Evolutionary conservation across 2,888 invertebrate species (phyloP).

Genomic region (Embidobia sp.): DNA sequence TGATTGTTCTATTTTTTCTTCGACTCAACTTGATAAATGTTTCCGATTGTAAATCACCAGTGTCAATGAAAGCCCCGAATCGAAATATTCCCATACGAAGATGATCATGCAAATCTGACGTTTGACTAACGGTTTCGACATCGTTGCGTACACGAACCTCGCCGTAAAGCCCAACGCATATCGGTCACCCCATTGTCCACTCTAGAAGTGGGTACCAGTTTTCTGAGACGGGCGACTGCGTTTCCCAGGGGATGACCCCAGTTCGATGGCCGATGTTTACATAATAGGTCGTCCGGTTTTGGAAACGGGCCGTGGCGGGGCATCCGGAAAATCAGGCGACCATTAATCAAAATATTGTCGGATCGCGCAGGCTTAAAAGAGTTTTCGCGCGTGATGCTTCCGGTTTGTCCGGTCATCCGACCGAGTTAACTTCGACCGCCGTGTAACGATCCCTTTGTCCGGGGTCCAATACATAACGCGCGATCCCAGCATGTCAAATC

Average conservation of each 20-base stretch:
- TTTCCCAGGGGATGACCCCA: slow-evolving; percentile 70
- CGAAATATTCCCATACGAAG: slow-evolving; percentile 31
- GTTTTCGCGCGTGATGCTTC: slow-evolving; percentile 60
- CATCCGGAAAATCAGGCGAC: slow-evolving; percentile 69
- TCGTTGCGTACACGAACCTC: too few species aligned
- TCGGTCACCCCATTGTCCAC: slow-evolving; percentile 55
- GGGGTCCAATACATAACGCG: slow-evolving; percentile 12
- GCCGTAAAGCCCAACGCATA: too few species aligned
- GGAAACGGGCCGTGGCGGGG: slow-evolving; percentile 72
- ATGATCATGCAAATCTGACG: slow-evolving; percentile 42
- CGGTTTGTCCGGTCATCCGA: slow-evolving; percentile 55
- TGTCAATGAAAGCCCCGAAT: neutral
- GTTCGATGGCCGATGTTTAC: slow-evolving; percentile 59
- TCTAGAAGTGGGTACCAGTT: slow-evolving; percentile 75
- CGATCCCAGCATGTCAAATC: slow-evolving; percentile 32
- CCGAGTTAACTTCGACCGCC: slow-evolving; percentile 48
- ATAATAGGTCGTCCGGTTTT: slow-evolving; percentile 72
- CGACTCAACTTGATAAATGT: too few species aligned
- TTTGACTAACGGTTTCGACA: slow-evolving; percentile 57
- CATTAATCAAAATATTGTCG: slow-evolving; percentile 73
- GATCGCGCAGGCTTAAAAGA: slow-evolving; percentile 21
- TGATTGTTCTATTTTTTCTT: too few species aligned
- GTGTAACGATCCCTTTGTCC: slow-evolving; percentile 46
- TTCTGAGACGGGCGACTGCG: slow-evolving; percentile 69
- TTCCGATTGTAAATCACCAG: too few species aligned